phyloP scores from a whole-genome alignment of 1,140 invertebrate genomes.

The Yoshiicerus persimilis region DNA sequence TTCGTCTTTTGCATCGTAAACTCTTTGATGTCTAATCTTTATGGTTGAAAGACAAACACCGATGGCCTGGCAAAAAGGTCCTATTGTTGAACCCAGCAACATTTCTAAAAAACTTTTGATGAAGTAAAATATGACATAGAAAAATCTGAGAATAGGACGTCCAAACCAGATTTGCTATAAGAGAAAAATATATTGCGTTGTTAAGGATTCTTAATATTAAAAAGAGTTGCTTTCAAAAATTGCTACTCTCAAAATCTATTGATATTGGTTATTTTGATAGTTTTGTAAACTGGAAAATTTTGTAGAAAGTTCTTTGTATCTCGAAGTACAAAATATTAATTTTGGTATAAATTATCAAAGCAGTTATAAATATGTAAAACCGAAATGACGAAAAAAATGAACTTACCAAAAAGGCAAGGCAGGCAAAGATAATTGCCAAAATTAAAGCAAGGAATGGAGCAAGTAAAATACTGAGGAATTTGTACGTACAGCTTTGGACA shows the following conservation, averaged over 20 bases:
- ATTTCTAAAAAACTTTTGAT: constrained; percentile 32
- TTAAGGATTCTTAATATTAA: too few species aligned
- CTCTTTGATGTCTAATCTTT: constrained; percentile 41
- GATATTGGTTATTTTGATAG: too few species aligned
- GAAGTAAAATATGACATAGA: constrained; percentile 30
- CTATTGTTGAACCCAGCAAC: neutral
- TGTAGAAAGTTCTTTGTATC: too few species aligned
- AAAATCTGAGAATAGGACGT: constrained; percentile 25
- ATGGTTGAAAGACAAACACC: constrained; percentile 34
- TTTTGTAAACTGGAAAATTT: too few species aligned
- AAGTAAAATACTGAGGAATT: constrained; percentile 31
- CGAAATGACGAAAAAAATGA: neutral
- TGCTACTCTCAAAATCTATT: neutral
- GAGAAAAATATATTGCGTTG: neutral
- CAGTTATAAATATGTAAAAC: neutral
- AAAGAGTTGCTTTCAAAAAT: neutral
- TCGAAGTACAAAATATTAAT: neutral
- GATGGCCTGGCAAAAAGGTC: constrained; percentile 35
- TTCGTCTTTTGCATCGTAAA: constrained; percentile 39
- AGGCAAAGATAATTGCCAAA: constrained; percentile 33
- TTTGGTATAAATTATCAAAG: neutral
- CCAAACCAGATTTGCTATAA: constrained; percentile 41
- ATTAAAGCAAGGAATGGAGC: constrained; percentile 34
- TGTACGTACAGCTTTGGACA: constrained; percentile 37
- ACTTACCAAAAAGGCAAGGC: constrained; percentile 41